phyloP scores from a whole-genome alignment of 2,113 vertebrate genomes.

The Colistium nudipinnis region DNA sequence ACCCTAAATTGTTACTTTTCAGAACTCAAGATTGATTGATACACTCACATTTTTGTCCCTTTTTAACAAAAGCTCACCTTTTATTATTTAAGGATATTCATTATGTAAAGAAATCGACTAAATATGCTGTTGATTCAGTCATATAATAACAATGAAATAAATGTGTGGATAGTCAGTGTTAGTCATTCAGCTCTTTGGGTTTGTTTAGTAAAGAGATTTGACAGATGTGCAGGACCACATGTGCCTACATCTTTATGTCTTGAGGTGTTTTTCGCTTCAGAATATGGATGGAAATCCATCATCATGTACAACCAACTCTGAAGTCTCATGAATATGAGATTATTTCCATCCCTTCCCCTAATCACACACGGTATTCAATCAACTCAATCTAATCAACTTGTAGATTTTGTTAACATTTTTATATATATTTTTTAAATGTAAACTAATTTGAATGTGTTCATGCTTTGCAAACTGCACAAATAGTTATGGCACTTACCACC shows the following conservation, averaged over 20 bases:
- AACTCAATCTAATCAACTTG: not conserved
- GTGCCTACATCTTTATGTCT: not conserved
- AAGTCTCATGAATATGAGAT: constrained; percentile 3
- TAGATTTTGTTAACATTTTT: not conserved
- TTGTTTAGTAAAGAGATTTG: too few species aligned
- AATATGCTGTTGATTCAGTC: not conserved
- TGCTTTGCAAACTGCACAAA: too few species aligned
- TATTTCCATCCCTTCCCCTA: constrained; percentile 5
- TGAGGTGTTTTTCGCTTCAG: constrained; percentile 35
- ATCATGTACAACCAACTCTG: not conserved
- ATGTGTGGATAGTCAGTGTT: constrained; percentile 2
- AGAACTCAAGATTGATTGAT: too few species aligned
- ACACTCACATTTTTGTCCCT: too few species aligned
- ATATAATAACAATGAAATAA: not conserved
- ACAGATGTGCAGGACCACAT: too few species aligned
- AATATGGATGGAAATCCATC: not conserved
- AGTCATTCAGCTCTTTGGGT: constrained; percentile 19
- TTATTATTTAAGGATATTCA: too few species aligned
- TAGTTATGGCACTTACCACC: too few species aligned
- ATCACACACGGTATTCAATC: not conserved
- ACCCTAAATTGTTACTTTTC: too few species aligned
- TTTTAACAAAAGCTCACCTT: too few species aligned
- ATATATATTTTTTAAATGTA: too few species aligned
- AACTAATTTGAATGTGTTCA: too few species aligned
- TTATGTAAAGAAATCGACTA: too few species aligned